A percentile compares a stretch with the other conserved stretches of the same genome.
phyloP scores from a whole-genome alignment of 2,888 invertebrate species.

The Scaeva pyrastri region DNA sequence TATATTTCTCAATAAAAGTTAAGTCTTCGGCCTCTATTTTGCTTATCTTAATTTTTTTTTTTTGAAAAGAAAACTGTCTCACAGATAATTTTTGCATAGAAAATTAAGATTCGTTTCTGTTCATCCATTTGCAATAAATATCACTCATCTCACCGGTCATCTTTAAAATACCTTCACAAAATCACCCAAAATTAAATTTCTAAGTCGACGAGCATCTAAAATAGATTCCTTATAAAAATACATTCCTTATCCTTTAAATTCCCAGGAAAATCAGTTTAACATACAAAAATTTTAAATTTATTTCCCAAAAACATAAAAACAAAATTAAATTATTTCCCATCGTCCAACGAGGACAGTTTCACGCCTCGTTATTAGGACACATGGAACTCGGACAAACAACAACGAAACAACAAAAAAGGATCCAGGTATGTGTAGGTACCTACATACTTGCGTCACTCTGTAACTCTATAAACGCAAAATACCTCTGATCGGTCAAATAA shows the following conservation, averaged over 20 bases:
- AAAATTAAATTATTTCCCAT: conserved; percentile 53
- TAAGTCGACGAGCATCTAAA: conserved; percentile 56
- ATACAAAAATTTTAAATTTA: conserved; percentile 51
- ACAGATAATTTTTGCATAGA: conserved; percentile 48
- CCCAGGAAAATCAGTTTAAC: conserved; percentile 47
- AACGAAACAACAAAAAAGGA: conserved; percentile 9
- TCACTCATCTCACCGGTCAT: neutral
- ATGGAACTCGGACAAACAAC: conserved; percentile 35
- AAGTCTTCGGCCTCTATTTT: no score
- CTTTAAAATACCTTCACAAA: neutral
- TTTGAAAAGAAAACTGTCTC: neutral
- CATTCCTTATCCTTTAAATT: conserved; percentile 10
- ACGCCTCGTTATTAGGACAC: conserved; percentile 68
- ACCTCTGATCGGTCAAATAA: conserved; percentile 45
- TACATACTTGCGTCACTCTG: neutral
- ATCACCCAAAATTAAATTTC: conserved; percentile 50
- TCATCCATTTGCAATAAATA: conserved; percentile 27
- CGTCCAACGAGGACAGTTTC: conserved; percentile 61
- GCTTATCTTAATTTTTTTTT: no score
- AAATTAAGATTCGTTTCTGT: conserved; percentile 64
- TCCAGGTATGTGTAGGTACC: conserved; percentile 45
- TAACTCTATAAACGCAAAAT: neutral
- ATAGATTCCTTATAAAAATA: conserved; percentile 3
- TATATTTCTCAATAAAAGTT: no score
- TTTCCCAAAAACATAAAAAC: conserved; percentile 31